phyloP scores from a whole-genome alignment of 2,797 vertebrate species.

The Smutsia temminckii region DNA sequence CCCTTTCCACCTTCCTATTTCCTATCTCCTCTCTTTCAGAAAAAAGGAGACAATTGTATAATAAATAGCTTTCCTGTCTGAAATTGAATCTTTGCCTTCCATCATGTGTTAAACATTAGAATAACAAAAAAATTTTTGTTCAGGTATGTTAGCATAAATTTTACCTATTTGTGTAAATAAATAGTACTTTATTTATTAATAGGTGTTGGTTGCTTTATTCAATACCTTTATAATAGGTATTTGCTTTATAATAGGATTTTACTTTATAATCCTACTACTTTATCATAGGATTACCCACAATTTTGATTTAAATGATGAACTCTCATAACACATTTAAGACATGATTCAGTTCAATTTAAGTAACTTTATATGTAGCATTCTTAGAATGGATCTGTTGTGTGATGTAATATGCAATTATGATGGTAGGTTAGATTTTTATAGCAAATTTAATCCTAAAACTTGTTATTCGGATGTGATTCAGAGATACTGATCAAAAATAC shows the following conservation, averaged over 20 bases:
- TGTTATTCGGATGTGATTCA: conserved; percentile 12
- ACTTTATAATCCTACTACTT: not conserved
- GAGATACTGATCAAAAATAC: conserved; percentile 35
- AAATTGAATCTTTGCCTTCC: conserved; percentile 32
- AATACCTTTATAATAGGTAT: no score
- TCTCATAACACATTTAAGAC: conserved; percentile 15
- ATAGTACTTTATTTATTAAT: no score
- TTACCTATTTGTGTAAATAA: not conserved
- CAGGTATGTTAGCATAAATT: conserved; percentile 2
- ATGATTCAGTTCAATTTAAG: not conserved
- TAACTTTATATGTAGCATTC: conserved; percentile 14
- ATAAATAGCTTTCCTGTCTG: not conserved
- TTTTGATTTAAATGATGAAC: conserved; percentile 31
- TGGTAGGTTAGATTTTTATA: not conserved
- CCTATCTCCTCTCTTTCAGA: not conserved
- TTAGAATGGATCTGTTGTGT: not conserved
- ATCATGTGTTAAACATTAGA: conserved; percentile 23
- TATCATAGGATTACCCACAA: not conserved
- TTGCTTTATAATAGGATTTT: no score
- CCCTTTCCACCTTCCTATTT: conserved; percentile 1
- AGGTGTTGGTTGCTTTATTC: no score
- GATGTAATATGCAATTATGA: conserved; percentile 4
- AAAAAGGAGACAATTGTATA: not conserved
- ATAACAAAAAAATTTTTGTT: not conserved
- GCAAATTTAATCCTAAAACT: conserved; percentile 37